phyloP scores from a whole-genome alignment of 2,888 invertebrate genomes.

The Andrena marginata region DNA sequence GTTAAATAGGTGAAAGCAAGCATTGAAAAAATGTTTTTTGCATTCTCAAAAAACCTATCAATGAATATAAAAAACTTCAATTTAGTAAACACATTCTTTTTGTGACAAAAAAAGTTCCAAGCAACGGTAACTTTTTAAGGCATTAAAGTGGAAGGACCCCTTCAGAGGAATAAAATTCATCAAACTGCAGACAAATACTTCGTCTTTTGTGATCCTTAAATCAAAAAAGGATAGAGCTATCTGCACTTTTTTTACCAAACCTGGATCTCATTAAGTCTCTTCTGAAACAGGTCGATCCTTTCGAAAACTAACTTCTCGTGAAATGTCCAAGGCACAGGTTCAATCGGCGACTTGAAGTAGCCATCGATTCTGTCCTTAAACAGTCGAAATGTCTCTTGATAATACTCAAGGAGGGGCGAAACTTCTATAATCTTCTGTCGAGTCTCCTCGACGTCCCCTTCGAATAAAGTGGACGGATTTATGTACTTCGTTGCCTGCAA shows the following conservation, averaged over 20 bases:
- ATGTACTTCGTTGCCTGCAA: constrained; percentile 88
- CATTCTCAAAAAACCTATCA: no score
- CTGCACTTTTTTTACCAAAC: constrained; percentile 67
- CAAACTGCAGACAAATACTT: no score
- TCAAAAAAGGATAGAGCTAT: not conserved
- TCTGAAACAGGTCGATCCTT: constrained; percentile 88
- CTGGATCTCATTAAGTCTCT: constrained; percentile 88
- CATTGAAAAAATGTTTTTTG: no score
- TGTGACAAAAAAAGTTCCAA: not conserved
- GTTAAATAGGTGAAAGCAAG: not conserved
- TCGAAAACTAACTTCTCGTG: constrained; percentile 90
- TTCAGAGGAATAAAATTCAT: not conserved
- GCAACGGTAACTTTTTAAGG: not conserved
- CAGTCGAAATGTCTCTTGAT: constrained; percentile 86
- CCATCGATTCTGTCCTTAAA: constrained; percentile 86
- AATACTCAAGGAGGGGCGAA: constrained; percentile 86
- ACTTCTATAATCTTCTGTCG: constrained; percentile 87
- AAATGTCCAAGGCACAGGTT: constrained; percentile 91
- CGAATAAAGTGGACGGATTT: constrained; percentile 93
- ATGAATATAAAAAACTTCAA: no score
- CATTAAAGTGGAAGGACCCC: no score
- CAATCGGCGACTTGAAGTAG: constrained; percentile 86
- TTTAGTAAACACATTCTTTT: not conserved
- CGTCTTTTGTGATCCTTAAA: no score
- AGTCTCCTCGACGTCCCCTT: constrained; percentile 93